Base-by-base conservation (phyloP, 64 coral and sea anemone genomes). In the Dendrophyllia cribrosa region DNA sequence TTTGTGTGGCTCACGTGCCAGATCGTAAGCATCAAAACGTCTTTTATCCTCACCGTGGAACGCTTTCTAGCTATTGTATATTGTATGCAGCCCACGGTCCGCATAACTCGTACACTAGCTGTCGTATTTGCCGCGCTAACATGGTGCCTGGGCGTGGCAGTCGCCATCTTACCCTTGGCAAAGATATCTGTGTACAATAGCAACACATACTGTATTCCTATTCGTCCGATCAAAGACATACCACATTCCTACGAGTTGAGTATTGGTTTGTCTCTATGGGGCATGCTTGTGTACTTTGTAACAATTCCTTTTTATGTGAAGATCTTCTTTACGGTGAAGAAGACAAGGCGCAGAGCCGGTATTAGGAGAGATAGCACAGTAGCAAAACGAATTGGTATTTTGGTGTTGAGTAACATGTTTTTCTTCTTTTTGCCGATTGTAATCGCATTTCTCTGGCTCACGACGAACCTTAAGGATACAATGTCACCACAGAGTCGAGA, bases 361-460 rank as follows among this genome's bases (percentile, higher is more conserved):
- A 52, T 75, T 3, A 90, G 87, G 14, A 73, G 91, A 55, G 70
- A 83, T 4, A 53, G 91, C 9, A 49, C 25, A 3, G 47, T 96
- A 14, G 95, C 95, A 0, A 56, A 23, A 11, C 71, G 66, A 51
- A 96, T 96, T 34, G 81, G 79, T 0, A 16, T 93, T 2, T 43
- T 96, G 75, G 95, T 96, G 17, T 72, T 83, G 51, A 93, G 95
- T 23, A 96, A 96, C 55, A 96, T 96, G 91, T 5, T 96, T 0
- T 96, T 96, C 22, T 96, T 90, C 69, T 93, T 92, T 34, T 20
- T 96, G 3, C 95, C 95, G 4, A 60, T 96, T 15, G 47, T 93
- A 15, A 87, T 96, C 16, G 65, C 45, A 24, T 86, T 93, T 20
- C 56, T 96, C 1, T 96, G 92, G 74, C 77, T 96, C 8, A 86